Evolutionary conservation across 2,888 invertebrate species (phyloP), one percentile per base, ranked within the genome.

Genomic region (Eumacrocentrus americanus): DNA sequence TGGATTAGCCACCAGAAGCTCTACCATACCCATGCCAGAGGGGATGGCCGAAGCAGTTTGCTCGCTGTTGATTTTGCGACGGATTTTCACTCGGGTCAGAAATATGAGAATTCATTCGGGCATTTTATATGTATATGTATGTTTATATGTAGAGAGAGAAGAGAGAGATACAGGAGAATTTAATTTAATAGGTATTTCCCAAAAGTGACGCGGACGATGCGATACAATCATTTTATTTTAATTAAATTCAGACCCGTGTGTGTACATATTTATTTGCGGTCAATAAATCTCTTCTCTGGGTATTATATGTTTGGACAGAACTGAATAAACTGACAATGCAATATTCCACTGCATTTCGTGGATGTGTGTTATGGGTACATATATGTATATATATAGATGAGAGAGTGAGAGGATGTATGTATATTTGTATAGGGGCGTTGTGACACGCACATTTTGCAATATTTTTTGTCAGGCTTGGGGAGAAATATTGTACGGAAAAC

Each of bases 401-500:
- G 5, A 16, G 9, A 7, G 25, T 50, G 51, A 18, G 6, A 22
- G 16, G 6, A 11, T 14, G 25, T 42, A 44, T 11, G 18, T 54
- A 29, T 42, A 40, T 54, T 44, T 44, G 44, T 20, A 50, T 11
- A 12, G 29, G 22, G 35, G 35, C 1, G 29, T 54, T 44, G 44
- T 29, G 42, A 54, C 29, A 37, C 22, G 16, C 20, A 46, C 34
- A 51, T 61, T 20, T 22, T 18, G 46, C 29, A 52, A 52, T 52
- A 47, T 52, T 52, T 46, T 52, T 51, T 46, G 14, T 38, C 18
- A 9, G 42, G 12, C 42, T 11, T 22, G 18, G 12, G 29, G 20
- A 61, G 46, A 61, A 52, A 61, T 57, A 52, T 38, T 61, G 20
- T 22, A 57, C 34, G 38, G 34, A 25, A 61, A 61, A 51, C 22